A percentile compares a stretch with the other conserved stretches of the same genome.
These are phyloP conservation scores for Oscheius sp. DNA, from an alignment of 2,888 invertebrate genomes.

Conservation along the genomic window DNA sequence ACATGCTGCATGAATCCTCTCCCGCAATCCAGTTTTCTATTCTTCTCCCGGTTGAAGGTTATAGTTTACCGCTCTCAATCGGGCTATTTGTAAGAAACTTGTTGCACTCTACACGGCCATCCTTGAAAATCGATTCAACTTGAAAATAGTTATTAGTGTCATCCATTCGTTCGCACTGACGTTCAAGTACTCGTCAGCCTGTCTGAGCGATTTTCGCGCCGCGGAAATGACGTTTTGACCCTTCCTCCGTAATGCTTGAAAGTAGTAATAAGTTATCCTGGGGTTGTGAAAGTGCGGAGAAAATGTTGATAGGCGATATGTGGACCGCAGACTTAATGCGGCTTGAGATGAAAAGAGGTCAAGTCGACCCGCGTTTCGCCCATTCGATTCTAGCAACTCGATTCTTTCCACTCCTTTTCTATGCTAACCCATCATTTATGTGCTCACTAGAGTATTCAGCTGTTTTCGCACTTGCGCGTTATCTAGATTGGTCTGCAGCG, in stretches of 20 bases:
- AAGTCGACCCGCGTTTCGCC: slow-evolving; percentile 28
- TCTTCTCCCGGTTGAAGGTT: background rate
- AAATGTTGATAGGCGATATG: background rate
- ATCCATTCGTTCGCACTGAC: too few relatives aligned
- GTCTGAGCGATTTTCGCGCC: too few relatives aligned
- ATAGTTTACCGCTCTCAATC: background rate
- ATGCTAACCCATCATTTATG: background rate
- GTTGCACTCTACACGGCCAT: background rate
- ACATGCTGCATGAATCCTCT: slow-evolving; percentile 13
- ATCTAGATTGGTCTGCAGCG: background rate
- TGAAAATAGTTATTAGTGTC: too few relatives aligned
- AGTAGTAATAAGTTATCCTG: too few relatives aligned
- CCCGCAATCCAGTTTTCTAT: slow-evolving; percentile 23
- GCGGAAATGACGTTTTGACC: too few relatives aligned
- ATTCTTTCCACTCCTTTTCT: background rate
- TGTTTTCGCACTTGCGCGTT: background rate
- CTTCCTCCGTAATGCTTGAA: too few relatives aligned
- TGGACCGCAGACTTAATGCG: slow-evolving; percentile 31
- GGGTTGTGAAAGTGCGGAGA: too few relatives aligned
- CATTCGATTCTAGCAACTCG: slow-evolving; percentile 21
- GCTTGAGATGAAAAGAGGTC: slow-evolving; percentile 33
- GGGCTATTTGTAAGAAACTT: slow-evolving; percentile 2
- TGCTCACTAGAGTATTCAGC: background rate
- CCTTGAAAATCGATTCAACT: background rate
- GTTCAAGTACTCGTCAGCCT: too few relatives aligned